Base-by-base conservation (phyloP, 2,113 vertebrate species). In the Columba livia region DNA sequence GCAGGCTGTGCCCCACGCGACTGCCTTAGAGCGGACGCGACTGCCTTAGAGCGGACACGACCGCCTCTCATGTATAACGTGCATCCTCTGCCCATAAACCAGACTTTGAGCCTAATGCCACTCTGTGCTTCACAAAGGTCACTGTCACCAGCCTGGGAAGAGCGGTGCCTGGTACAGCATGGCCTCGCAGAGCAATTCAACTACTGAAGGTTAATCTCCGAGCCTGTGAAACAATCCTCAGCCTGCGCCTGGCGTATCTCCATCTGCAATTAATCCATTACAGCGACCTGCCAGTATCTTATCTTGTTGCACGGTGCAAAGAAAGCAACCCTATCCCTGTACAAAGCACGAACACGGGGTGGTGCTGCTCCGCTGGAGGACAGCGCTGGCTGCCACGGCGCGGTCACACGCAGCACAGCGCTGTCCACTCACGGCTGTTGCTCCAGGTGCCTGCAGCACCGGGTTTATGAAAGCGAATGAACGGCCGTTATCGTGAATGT, bases 361-460 rank as follows among this genome's bases (percentile, higher is more conserved):
- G 38, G 54, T 1, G 2, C 62, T 36, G 14, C 48, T 15, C 28
- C 1, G 4, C 29, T 7, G 75, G 25, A 56, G 61, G 21, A 24
- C 21, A 21, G 29, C 2, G 1, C 6, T 21, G 1, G 11, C 26
- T 11, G 29, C 12, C 25, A 14, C 34, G 44, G 44, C 44, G 18
- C 44, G 18, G 18, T 19, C 53, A 38, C 32, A 3, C 7, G 9
- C 38, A 20, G 28, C 28, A 18, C 66, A 15, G 28, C 56, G 31
- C 47, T 28, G 24, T 15, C 57, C 20, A 1, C 5, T 5, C 0
- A 0, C 7, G 34, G 3, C 40, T 6, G 31, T 11, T 26, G 60
- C 78, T 61, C 73, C 81, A 40, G 34, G 16, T 4, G 2, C 15
- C 5, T 31, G 56, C n/a, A 88, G 51, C 34, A 64, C 11, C 17